Conservation (phyloP, 2,797 vertebrate species). For the Thamnophis elegans region DNA sequence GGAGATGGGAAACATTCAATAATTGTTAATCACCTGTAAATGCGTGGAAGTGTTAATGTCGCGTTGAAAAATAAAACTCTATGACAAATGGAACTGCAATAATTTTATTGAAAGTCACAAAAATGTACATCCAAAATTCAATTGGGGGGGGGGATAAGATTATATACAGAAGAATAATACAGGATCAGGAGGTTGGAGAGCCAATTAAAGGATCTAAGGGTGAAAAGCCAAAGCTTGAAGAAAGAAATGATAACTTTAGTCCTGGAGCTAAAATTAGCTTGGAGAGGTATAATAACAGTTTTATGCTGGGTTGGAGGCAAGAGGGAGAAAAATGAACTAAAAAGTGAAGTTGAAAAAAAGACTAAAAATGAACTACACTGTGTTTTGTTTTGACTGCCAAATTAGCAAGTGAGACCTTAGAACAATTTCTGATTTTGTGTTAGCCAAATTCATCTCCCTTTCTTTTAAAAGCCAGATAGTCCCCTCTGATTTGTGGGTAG, state of each 20-base stretch:
- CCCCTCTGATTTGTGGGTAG: not conserved
- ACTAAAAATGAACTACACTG: not conserved
- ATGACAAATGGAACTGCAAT: not conserved
- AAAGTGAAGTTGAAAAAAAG: not conserved
- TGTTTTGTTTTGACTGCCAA: slow-evolving; percentile 10
- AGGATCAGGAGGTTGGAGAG: slow-evolving; percentile 18
- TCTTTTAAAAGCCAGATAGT: not conserved
- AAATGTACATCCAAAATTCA: slow-evolving; percentile 23
- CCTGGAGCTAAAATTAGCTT: slow-evolving; percentile 40
- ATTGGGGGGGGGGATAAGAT: slow-evolving; percentile 22
- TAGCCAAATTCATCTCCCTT: not conserved
- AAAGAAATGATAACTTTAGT: slow-evolving; percentile 28
- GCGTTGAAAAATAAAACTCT: slow-evolving; percentile 27
- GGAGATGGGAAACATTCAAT: not conserved
- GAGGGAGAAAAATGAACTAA: not conserved
- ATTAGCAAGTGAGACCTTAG: not conserved
- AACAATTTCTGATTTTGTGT: not conserved
- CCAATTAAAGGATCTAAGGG: slow-evolving; percentile 36
- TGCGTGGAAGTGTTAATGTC: not conserved
- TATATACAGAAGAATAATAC: slow-evolving; percentile 20
- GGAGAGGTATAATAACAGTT: slow-evolving; percentile 43
- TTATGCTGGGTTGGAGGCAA: not conserved
- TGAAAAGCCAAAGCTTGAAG: slow-evolving; percentile 45
- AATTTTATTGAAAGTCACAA: slow-evolving; percentile 20
- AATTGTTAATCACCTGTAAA: not conserved